Evolutionary conservation across 2,113 vertebrate species (phyloP), one percentile per base, ranked within the genome.

Genomic region (Falcunculus frontatus): DNA sequence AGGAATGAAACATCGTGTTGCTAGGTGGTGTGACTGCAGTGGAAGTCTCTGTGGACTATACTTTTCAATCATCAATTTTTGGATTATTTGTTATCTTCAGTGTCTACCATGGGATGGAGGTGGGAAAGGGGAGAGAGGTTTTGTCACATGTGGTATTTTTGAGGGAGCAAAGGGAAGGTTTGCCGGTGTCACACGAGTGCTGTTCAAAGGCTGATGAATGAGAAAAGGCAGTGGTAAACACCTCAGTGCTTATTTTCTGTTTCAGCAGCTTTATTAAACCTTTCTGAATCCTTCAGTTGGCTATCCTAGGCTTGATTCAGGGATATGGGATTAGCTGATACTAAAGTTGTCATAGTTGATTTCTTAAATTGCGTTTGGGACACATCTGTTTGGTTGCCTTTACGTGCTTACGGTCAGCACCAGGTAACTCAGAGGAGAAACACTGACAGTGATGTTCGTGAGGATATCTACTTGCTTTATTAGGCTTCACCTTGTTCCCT

Each of bases 391-490:
- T 19, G 19, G 17, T 44, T 91, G 32, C 19, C 22, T 87, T 72
- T 44, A 8, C 30, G 4, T 35, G 55, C 14, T 70, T 26, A 4
- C 22, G 29, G 52, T 37, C 32, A 57, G 69, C 33, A 14, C 7
- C 0, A 0, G 39, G 0, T 57, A 55, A 37, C 55, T 68, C 1
- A 0, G 60, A 55, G 69, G 62, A 90, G 59, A 49, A 76, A 44
- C 16, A 20, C 18, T 42, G 50, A 32, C 16, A 23, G 4, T n/a
- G 33, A 18, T 27, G 46, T 64, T 73, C 5, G 2, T 18, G 35
- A 41, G 41, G 7, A 16, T 72, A 75, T 53, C 64, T 37, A 8
- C 44, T 81, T 67, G 35, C 26, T 60, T 59, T 67, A 6, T 44
- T 41, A 41, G 57, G 41, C 32, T 88, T 85, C 37, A 46, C 22